Evolutionary conservation across 2,113 vertebrate genomes (phyloP), one percentile per base, ranked within the genome.

Genomic region (Okapia johnstoni): DNA sequence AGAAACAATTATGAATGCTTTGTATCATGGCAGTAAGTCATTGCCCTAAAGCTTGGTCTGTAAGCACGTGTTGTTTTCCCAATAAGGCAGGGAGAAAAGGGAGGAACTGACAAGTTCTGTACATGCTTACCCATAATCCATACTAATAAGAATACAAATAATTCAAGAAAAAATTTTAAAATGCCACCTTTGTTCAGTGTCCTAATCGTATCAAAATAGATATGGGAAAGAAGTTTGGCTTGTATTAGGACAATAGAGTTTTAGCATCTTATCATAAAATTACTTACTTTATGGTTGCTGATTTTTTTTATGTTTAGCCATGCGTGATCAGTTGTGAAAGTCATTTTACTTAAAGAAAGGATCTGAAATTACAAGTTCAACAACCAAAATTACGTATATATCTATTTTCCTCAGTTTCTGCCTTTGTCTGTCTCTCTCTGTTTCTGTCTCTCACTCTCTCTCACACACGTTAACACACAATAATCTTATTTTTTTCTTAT

Each of bases 1-100:
- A 66, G 97, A 96, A 97, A 96, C 95, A 95, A 96, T 97, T 98
- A 93, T 76, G 77, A 91, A 97, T 94, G 85, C n/a, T 85, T 96
- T 95, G 76, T 92, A 90, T 93, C 84, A 96, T 79, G 80, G 77
- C 87, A 90, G 89, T 85, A 96, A 95, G 96, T 93, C 87, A 77
- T 21, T 84, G 90, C 63, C 95, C 90, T 93, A 23, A 92, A 50
- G 40, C 30, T 12, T 86, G 17, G 7, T 96, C 40, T 85, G 9
- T 16, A 90, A 48, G 28, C 77, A 93, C 2, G 2, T 33, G 30
- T 93, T 94, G 33, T 66, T 90, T 95, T 92, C 61, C 80, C 46
- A 97, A 16, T 87, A 93, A 87, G 36, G 10, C 30, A 28, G 52
- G n/a, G 19, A 84, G 30, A 40, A 96, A 93, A 81, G 23, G 30